A percentile compares a stretch with the other conserved stretches of the same genome.
These are phyloP conservation scores for Stichodactyla mertensii DNA, from an alignment of 64 coral and sea anemone genomes.

Conservation along the genomic window DNA sequence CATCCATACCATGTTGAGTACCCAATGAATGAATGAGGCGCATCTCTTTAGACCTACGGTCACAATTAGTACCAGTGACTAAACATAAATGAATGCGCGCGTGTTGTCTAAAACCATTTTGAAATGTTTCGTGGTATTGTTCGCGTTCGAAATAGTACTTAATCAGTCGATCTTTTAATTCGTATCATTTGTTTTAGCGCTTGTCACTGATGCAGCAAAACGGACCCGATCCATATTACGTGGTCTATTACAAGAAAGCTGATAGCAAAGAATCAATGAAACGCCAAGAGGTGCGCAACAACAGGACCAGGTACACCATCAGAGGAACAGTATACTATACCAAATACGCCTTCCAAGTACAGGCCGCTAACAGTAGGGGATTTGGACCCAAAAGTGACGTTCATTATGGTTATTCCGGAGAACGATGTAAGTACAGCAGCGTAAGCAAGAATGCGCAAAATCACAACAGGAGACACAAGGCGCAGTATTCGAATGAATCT, in stretches of 20 bases:
- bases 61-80: too few relatives aligned
- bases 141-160: background rate
- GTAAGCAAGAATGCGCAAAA: background rate
- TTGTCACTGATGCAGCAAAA: slow-evolving; percentile 54
- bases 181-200: background rate
- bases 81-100: too few relatives aligned
- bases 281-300: slow-evolving; percentile 47
- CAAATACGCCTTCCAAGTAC: slow-evolving; percentile 64
- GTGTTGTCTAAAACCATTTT: too few relatives aligned
- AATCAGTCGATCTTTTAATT: background rate
- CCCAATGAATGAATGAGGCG: too few relatives aligned
- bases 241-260: slow-evolving; percentile 63
- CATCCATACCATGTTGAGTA: too few relatives aligned
- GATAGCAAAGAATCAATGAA: slow-evolving; percentile 20
- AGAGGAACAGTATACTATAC: slow-evolving; percentile 48
- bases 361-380: slow-evolving; percentile 67
- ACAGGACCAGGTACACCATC: slow-evolving; percentile 25
- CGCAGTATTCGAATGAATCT: background rate
- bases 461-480: too few relatives aligned
- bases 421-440: slow-evolving; percentile 32
- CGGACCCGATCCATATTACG: slow-evolving; percentile 66
- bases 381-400: slow-evolving; percentile 71
- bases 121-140: too few relatives aligned
- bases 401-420: slow-evolving; percentile 63
- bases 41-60: too few relatives aligned